Evolutionary conservation across 1,140 invertebrate species (phyloP).

Genomic region (Nasonia longicornis): DNA sequence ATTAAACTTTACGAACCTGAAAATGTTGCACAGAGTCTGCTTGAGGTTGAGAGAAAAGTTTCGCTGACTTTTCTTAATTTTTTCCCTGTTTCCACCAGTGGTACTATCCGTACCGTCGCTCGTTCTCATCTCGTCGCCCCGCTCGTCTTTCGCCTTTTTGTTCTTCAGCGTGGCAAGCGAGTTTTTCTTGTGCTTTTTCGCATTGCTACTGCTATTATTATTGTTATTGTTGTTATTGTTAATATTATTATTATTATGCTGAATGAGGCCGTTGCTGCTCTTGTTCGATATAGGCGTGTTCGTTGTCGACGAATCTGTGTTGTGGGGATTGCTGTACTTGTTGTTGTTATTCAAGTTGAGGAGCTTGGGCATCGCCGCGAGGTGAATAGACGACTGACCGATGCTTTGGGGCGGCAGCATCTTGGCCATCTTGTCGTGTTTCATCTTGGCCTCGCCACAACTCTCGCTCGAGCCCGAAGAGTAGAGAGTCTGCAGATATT

Average conservation of each 20-base stretch:
- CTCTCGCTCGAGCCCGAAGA: slow-evolving; percentile 74
- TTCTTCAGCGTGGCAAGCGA: slow-evolving; percentile 73
- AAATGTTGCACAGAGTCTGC: slow-evolving; percentile 87
- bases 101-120: slow-evolving; percentile 34
- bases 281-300: slow-evolving; percentile 67
- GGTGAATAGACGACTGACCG: slow-evolving; percentile 58
- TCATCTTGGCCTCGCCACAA: slow-evolving; percentile 60
- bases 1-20: slow-evolving; percentile 56
- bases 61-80: slow-evolving; percentile 73
- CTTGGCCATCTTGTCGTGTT: slow-evolving; percentile 60
- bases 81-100: slow-evolving; percentile 65
- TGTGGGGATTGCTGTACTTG: slow-evolving; percentile 66
- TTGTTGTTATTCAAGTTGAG: slow-evolving; percentile 67
- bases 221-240: slow-evolving; percentile 67
- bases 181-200: slow-evolving; percentile 74
- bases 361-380: slow-evolving; percentile 61
- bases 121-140: slow-evolving; percentile 24
- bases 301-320: slow-evolving; percentile 65
- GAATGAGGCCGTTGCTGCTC: slow-evolving; percentile 63
- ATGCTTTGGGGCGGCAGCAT: slow-evolving; percentile 48
- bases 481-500: slow-evolving; percentile 83
- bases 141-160: slow-evolving; percentile 76
- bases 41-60: slow-evolving; percentile 82
- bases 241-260: slow-evolving; percentile 68
- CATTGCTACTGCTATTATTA: slow-evolving; percentile 66